A percentile compares a stretch with the other conserved stretches of the same genome.
phyloP scores from a whole-genome alignment of 2,113 vertebrate genomes.

The Chionomys nivalis region DNA sequence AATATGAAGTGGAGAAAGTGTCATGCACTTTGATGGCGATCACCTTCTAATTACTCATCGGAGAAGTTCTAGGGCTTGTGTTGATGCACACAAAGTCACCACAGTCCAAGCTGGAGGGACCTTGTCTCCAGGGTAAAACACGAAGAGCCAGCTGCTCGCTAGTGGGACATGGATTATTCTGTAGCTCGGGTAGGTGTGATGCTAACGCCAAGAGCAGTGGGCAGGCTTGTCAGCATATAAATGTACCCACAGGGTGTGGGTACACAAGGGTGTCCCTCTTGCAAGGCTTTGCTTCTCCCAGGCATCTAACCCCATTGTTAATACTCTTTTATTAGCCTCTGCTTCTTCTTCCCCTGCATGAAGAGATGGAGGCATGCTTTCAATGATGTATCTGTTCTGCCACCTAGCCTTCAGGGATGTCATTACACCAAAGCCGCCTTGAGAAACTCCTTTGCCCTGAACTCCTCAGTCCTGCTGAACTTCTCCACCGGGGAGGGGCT shows the following conservation, averaged over 20 bases:
- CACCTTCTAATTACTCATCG: neutral
- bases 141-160: neutral
- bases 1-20: neutral
- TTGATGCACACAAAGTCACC: neutral
- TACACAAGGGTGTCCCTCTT: neutral
- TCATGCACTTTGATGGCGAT: neutral
- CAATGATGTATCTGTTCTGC: constrained; percentile 84
- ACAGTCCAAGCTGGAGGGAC: neutral
- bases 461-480: neutral
- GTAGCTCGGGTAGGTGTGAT: neutral
- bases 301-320: neutral
- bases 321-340: neutral
- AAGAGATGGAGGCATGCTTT: constrained; percentile 42
- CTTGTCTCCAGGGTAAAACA: neutral
- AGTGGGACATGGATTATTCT: neutral
- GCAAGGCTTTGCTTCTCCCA: neutral
- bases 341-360: neutral
- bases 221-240: neutral
- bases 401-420: constrained; percentile 85
- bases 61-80: constrained; percentile 8
- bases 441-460: neutral
- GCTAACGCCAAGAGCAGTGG: neutral
- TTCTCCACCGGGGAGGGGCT: neutral
- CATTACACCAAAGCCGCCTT: constrained; percentile 77
- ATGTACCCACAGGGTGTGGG: neutral